Conservation (phyloP, 2,888 invertebrate genomes). For the Oscheius sp. region DNA sequence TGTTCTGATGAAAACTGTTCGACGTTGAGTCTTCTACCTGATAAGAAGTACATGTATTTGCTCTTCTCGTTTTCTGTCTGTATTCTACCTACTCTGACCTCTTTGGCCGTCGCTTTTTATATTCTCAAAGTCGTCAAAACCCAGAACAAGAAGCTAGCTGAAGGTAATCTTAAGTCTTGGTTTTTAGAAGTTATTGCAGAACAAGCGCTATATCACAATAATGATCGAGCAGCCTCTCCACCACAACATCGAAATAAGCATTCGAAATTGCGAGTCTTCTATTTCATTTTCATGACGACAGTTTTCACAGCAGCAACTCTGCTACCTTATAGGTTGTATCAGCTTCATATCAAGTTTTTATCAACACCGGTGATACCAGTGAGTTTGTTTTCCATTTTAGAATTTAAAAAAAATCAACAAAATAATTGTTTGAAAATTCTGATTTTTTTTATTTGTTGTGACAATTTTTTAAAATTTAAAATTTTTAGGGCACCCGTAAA, state of each 20-base stretch:
- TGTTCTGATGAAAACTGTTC: slow-evolving; percentile 42
- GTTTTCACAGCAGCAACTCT: slow-evolving; percentile 63
- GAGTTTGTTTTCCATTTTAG: too few relatives aligned
- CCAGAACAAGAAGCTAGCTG: slow-evolving; percentile 59
- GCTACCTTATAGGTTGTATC: slow-evolving; percentile 62
- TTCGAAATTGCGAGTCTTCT: slow-evolving; percentile 62
- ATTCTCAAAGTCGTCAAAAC: slow-evolving; percentile 64
- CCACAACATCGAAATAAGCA: slow-evolving; percentile 1
- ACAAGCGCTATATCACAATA: slow-evolving; percentile 28
- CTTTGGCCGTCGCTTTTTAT: slow-evolving; percentile 65
- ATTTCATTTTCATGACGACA: slow-evolving; percentile 70
- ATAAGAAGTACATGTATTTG: slow-evolving; percentile 48
- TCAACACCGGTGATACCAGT: not conserved
- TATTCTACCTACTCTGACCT: slow-evolving; percentile 66
- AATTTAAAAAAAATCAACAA: too few relatives aligned
- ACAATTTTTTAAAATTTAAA: not conserved
- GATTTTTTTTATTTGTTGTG: too few relatives aligned
- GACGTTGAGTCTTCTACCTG: slow-evolving; percentile 38
- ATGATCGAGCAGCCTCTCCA: slow-evolving; percentile 8
- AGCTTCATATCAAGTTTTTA: slow-evolving; percentile 35
- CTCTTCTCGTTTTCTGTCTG: slow-evolving; percentile 59
- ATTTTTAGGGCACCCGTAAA: slow-evolving; percentile 8
- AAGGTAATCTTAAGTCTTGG: slow-evolving; percentile 36
- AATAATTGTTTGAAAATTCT: too few relatives aligned
- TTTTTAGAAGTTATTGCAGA: too few relatives aligned